These are phyloP conservation scores for Nannoperca australis DNA, from an alignment of 2,797 vertebrate genomes.

Conservation along the genomic window DNA sequence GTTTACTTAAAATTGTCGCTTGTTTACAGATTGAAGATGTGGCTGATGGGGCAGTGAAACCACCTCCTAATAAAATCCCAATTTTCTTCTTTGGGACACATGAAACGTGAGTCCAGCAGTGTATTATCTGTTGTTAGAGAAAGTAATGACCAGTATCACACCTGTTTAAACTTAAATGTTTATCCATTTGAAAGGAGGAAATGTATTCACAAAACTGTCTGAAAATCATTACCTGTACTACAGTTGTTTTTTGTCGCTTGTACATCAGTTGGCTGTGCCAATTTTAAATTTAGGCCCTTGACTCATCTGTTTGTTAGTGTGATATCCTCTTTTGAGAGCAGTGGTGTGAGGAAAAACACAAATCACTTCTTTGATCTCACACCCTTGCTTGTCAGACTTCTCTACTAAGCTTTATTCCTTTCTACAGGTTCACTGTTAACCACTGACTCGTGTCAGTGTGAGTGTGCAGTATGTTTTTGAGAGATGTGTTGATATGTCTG, in stretches of 20 bases:
- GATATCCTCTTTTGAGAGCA: constrained; percentile 6
- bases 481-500: constrained; percentile 46
- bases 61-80: constrained; percentile 98
- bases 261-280: background rate
- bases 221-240: background rate
- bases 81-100: constrained; percentile 99
- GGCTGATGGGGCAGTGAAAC: constrained; percentile 96
- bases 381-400: background rate
- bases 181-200: rapidly evolving
- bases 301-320: constrained; percentile 10
- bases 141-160: background rate
- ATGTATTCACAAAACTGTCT: background rate
- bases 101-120: constrained; percentile 91
- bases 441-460: background rate
- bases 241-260: background rate
- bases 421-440: background rate
- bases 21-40: constrained; percentile 95
- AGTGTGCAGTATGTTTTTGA: constrained; percentile 41
- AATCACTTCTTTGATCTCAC: background rate
- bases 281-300: background rate
- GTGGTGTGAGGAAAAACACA: background rate
- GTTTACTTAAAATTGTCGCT: constrained; percentile 10
- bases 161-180: background rate
- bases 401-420: background rate
- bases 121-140: background rate